phyloP scores from a whole-genome alignment of 2,113 vertebrate species.

The Heloderma charlesbogerti region DNA sequence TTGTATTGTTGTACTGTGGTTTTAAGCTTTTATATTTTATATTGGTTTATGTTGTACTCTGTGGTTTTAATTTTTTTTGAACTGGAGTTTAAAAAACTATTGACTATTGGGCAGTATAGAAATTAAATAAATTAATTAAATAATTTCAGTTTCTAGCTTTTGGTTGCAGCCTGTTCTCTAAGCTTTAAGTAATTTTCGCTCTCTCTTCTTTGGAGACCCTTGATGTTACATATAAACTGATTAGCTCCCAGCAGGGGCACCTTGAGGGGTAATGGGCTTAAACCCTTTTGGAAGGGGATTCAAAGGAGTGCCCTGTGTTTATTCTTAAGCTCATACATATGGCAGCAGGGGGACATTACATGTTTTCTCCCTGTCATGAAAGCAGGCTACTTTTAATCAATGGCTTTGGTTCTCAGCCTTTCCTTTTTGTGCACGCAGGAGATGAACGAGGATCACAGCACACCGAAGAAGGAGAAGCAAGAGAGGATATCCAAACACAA shows the following conservation, averaged over 20 bases:
- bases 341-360: neutral
- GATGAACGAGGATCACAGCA: conserved; percentile 99
- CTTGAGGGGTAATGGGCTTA: neutral
- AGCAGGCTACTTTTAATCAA: conserved; percentile 20
- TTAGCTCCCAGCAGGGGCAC: neutral
- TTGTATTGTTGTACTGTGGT: no score
- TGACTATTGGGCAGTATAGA: no score
- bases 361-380: neutral
- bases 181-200: neutral
- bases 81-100: no score
- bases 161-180: neutral
- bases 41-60: no score
- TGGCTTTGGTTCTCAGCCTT: neutral
- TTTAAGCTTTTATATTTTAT: no score
- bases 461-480: conserved; percentile 99
- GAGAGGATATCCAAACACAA: conserved; percentile 98
- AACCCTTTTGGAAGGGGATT: neutral
- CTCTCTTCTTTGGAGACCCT: neutral
- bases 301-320: neutral
- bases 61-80: no score
- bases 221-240: neutral
- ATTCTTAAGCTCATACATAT: neutral
- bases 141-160: neutral
- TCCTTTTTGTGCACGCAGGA: conserved; percentile 78
- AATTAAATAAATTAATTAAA: no score